Conservation (phyloP, 2,113 vertebrate genomes). For the Anseranas semipalmata region DNA sequence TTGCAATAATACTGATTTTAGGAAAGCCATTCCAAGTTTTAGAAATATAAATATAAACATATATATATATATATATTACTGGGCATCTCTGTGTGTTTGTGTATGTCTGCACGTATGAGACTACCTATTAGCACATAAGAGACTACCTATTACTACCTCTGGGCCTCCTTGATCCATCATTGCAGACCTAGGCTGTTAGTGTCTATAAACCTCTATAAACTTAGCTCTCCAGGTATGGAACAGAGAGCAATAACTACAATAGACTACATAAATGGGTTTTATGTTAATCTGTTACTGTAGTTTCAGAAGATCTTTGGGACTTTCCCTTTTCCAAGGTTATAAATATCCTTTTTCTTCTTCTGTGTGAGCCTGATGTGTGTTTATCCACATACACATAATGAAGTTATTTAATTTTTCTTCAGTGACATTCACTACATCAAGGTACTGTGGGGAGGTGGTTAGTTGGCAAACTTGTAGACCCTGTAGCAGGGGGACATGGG, state of each 20-base stretch:
- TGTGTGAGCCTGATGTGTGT: not conserved
- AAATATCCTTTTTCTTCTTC: not conserved
- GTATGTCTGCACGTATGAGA: not conserved
- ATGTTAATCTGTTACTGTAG: not conserved
- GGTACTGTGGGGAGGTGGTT: not conserved
- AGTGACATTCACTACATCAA: accelerated
- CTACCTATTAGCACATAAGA: not conserved
- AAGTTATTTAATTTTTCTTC: not conserved
- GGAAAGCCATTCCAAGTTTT: not conserved
- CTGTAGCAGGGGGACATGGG: accelerated
- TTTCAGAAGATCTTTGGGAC: not conserved
- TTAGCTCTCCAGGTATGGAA: not conserved
- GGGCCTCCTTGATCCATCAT: not conserved
- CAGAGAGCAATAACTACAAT: not conserved
- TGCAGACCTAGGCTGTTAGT: not conserved
- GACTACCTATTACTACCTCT: not conserved
- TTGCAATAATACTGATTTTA: not conserved
- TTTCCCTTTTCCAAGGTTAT: not conserved
- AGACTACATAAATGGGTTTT: not conserved
- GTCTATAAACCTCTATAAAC: not conserved
- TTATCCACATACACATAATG: not conserved
- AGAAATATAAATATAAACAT: not conserved
- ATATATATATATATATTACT: not conserved
- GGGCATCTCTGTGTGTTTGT: not conserved
- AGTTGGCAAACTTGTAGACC: not conserved